Conservation (phyloP, 2,888 invertebrate species). For the Epistrophella euchroma region DNA sequence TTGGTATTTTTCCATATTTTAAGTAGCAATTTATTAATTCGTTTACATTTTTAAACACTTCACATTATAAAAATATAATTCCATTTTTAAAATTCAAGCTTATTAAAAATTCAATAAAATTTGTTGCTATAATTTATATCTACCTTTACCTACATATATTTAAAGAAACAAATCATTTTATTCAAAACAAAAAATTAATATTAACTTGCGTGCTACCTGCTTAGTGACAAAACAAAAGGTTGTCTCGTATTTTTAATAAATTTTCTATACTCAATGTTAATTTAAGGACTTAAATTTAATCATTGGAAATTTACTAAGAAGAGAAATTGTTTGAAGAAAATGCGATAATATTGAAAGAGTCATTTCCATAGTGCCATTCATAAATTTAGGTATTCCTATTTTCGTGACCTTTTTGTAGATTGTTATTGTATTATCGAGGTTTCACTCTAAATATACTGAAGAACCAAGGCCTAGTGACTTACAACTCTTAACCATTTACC, state of each 20-base stretch:
- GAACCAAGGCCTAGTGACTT: no score
- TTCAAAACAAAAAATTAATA: not conserved
- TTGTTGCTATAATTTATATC: not conserved
- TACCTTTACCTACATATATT: not conserved
- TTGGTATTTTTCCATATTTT: slow-evolving; percentile 20
- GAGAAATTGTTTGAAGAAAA: not conserved
- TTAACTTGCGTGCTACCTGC: not conserved
- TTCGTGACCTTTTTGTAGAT: no score
- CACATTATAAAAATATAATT: not conserved
- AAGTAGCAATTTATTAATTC: not conserved
- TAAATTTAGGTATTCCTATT: no score
- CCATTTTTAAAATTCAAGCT: not conserved
- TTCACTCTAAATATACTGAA: no score
- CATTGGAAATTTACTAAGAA: not conserved
- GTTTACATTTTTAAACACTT: not conserved
- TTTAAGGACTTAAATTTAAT: not conserved
- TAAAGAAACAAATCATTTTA: not conserved
- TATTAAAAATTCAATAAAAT: not conserved
- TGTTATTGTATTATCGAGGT: no score
- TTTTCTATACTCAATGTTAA: not conserved
- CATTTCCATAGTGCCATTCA: no score
- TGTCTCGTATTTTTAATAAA: not conserved
- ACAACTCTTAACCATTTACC: no score
- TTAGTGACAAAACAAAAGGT: not conserved
- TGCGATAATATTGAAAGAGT: not conserved